Percentiles rank a stretch among this genome's conserved stretches.
Conservation (phyloP, 2,113 vertebrate species). For the Bos javanicus region DNA sequence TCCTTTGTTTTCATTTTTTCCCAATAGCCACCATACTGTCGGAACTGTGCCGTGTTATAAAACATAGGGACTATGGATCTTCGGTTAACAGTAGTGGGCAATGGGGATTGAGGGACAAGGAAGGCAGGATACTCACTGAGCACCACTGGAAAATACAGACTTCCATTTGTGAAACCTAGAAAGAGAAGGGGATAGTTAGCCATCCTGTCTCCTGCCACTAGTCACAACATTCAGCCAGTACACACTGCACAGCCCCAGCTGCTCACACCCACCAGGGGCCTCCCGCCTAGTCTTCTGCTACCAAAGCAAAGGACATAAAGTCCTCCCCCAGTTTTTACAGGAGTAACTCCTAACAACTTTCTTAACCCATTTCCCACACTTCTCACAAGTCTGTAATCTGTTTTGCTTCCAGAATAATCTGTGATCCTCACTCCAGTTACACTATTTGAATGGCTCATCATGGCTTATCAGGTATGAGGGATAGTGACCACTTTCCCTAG, state of each 20-base stretch:
- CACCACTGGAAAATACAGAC: conserved; percentile 70
- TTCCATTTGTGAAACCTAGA: conserved; percentile 72
- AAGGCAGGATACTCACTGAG: conserved; percentile 71
- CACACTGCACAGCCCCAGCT: neutral
- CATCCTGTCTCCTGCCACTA: neutral
- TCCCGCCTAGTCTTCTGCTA: neutral
- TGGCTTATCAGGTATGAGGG: neutral
- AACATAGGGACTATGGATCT: conserved; percentile 75
- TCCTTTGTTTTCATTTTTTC: conserved; percentile 75
- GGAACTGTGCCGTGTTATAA: conserved; percentile 72
- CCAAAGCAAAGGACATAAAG: neutral
- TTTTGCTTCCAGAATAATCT: neutral
- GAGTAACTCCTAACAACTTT: neutral
- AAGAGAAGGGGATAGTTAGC: neutral
- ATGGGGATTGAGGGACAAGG: conserved; percentile 68
- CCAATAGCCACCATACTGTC: conserved; percentile 57
- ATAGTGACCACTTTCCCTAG: neutral
- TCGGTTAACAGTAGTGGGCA: conserved; percentile 67
- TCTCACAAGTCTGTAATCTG: neutral
- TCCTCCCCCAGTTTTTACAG: neutral
- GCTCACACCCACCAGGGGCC: neutral
- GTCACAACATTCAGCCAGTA: neutral
- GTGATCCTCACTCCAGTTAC: neutral
- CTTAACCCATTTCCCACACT: neutral
- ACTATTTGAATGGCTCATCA: neutral